A percentile compares a stretch with the other conserved stretches of the same genome.
These are phyloP conservation scores for Tetragnatha montana DNA, from an alignment of 2,888 invertebrate genomes.

Conservation along the genomic window DNA sequence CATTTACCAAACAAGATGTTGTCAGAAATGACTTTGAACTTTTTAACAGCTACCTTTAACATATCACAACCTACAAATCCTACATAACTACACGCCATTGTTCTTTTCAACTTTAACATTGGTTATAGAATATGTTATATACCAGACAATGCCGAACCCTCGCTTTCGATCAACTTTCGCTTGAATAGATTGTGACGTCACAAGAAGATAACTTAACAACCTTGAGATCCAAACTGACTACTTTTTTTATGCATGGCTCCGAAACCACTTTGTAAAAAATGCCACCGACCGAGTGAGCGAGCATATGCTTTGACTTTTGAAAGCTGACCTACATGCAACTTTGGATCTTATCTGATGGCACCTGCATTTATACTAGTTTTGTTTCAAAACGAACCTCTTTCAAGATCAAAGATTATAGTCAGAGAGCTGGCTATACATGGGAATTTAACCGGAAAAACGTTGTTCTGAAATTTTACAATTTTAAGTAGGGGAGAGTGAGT, in stretches of 20 bases:
- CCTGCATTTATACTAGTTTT: not conserved
- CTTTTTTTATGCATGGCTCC: not conserved
- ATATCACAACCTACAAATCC: too few relatives aligned
- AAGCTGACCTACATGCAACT: not conserved
- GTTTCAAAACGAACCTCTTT: not conserved
- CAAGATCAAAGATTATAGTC: not conserved
- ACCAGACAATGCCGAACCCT: not conserved
- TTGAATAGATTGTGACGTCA: not conserved
- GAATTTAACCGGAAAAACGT: too few relatives aligned
- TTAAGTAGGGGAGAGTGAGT: too few relatives aligned
- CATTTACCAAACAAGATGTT: too few relatives aligned
- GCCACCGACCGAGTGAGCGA: not conserved
- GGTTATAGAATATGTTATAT: not conserved
- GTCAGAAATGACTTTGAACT: too few relatives aligned
- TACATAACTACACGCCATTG: too few relatives aligned
- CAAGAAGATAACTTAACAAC: not conserved
- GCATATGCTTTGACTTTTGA: not conserved
- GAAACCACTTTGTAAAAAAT: not conserved
- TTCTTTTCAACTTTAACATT: too few relatives aligned
- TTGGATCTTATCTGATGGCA: not conserved
- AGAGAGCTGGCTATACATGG: too few relatives aligned
- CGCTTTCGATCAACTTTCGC: not conserved
- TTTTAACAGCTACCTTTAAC: too few relatives aligned
- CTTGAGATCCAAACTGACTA: not conserved
- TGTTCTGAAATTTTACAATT: too few relatives aligned